Conservation (phyloP, 2,113 vertebrate species). For the Colius striatus region DNA sequence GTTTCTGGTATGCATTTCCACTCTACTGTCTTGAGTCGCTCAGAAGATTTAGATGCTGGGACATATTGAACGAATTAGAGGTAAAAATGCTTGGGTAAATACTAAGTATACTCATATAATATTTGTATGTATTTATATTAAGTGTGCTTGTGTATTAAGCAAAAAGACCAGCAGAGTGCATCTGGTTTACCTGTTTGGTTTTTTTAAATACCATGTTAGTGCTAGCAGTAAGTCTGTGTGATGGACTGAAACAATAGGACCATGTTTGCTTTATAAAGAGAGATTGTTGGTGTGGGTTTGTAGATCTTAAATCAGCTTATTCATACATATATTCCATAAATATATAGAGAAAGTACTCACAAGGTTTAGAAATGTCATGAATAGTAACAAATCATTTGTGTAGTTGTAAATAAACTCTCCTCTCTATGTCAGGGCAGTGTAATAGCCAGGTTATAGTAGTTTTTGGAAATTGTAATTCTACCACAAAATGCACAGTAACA, state of each 20-base stretch:
- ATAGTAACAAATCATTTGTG: not conserved
- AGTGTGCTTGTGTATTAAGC: not conserved
- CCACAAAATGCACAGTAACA: not conserved
- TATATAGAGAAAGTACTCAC: not conserved
- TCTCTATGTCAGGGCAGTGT: not conserved
- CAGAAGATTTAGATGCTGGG: not conserved
- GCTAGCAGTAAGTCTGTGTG: not conserved
- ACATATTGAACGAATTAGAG: not conserved
- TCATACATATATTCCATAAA: not conserved
- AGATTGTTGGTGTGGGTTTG: not conserved
- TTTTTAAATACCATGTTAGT: not conserved
- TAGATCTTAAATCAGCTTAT: not conserved
- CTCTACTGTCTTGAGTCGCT: not conserved
- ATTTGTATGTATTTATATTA: not conserved
- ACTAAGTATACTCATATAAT: not conserved
- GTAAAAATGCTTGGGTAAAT: not conserved
- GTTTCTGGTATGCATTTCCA: not conserved
- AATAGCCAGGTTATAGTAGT: not conserved
- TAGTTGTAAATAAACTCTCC: not conserved
- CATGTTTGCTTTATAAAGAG: not conserved
- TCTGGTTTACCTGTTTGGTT: not conserved
- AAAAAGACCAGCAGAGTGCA: not conserved
- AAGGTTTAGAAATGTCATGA: not conserved
- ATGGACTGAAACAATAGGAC: not conserved
- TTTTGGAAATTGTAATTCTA: not conserved